Conservation (phyloP, 2,797 vertebrate species). For the Cichlasoma orientale region DNA sequence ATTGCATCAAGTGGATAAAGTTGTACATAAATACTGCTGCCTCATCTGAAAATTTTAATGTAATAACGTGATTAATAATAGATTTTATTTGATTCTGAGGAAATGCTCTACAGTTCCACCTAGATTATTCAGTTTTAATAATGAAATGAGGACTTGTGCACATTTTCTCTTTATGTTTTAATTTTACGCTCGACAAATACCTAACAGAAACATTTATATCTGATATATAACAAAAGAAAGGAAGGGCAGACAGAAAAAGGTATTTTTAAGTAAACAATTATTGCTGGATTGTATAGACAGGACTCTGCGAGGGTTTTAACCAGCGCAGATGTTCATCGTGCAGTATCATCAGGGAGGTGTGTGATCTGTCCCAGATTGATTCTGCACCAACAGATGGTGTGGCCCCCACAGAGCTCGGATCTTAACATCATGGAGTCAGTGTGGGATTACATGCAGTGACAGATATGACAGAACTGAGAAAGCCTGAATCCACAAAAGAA, state of each 20-base stretch:
- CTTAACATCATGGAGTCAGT: neutral
- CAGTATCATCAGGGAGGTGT: neutral
- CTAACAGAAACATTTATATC: neutral
- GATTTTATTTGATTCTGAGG: neutral
- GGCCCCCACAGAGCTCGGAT: neutral
- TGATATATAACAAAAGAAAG: neutral
- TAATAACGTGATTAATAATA: neutral
- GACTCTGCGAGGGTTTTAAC: neutral
- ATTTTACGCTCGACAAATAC: neutral
- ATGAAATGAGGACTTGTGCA: neutral
- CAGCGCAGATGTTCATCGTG: neutral
- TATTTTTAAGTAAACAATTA: too few relatives aligned
- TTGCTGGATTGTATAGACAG: neutral
- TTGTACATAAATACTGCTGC: too few relatives aligned
- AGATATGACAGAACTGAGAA: neutral
- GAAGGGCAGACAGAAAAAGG: neutral
- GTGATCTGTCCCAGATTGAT: neutral
- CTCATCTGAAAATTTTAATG: neutral
- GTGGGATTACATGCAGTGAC: neutral
- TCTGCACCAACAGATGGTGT: slow-evolving; percentile 1
- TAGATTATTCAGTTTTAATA: neutral
- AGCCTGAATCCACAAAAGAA: neutral
- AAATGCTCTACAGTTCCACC: neutral
- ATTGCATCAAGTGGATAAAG: too few relatives aligned
- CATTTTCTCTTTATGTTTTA: neutral